Evolutionary conservation across 1,140 invertebrate genomes (phyloP).

Genomic region (Trichonephila clavata): DNA sequence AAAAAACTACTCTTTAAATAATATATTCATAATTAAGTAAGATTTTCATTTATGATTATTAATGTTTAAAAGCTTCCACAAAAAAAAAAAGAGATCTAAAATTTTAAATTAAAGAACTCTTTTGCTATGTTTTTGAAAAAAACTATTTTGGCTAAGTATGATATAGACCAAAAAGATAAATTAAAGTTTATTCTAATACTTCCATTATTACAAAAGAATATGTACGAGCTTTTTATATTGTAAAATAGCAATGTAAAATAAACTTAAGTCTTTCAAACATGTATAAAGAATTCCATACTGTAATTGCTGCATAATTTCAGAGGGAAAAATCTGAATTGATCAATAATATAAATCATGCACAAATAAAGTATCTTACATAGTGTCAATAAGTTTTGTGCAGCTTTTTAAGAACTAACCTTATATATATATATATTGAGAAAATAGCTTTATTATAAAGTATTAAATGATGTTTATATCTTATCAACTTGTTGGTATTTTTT

Average conservation of each 20-base stretch:
- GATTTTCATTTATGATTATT: too few species aligned
- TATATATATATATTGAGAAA: not conserved
- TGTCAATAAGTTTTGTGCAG: not conserved
- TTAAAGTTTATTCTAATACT: not conserved
- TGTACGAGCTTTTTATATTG: conserved; percentile 19
- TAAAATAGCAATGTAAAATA: conserved; percentile 7
- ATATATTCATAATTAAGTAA: too few species aligned
- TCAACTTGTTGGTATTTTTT: not conserved
- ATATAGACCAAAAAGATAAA: not conserved
- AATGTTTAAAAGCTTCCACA: too few species aligned
- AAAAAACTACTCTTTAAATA: too few species aligned
- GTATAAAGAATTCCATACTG: not conserved
- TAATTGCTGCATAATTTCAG: not conserved
- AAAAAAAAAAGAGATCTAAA: too few species aligned
- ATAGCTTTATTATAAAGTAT: not conserved
- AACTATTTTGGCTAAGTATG: too few species aligned
- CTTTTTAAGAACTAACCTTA: not conserved
- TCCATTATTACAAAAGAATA: not conserved
- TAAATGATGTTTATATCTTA: not conserved
- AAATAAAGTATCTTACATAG: not conserved
- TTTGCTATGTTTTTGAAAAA: too few species aligned
- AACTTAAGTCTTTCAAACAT: not conserved
- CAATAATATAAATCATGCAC: not conserved
- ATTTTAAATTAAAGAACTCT: too few species aligned
- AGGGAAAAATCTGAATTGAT: not conserved